phyloP scores from a whole-genome alignment of 2,113 vertebrate species.

The Hemichromis elongatus region DNA sequence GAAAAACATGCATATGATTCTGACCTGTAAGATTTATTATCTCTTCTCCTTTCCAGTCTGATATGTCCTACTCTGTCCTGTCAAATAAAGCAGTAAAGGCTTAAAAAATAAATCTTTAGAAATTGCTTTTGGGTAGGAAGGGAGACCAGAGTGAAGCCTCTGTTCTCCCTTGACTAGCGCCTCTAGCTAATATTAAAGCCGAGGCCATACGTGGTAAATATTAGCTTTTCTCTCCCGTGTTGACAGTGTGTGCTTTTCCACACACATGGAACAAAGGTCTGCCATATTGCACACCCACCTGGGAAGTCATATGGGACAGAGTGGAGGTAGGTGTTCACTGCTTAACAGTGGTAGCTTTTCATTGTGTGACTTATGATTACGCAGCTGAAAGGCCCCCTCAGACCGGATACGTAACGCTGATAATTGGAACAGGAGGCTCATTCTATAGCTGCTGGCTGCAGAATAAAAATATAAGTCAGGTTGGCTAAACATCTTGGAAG shows the following conservation, averaged over 20 bases:
- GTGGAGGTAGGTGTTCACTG: conserved; percentile 40
- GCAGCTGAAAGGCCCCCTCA: conserved; percentile 43
- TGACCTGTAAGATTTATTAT: not conserved
- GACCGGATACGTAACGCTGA: conserved; percentile 39
- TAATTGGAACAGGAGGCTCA: conserved; percentile 40
- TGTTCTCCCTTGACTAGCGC: conserved; percentile 52
- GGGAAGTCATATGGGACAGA: conserved; percentile 43
- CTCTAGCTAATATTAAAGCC: conserved; percentile 73
- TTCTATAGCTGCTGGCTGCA: conserved; percentile 16
- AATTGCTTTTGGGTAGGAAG: conserved; percentile 23
- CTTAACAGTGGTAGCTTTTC: conserved; percentile 53
- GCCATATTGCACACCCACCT: conserved; percentile 64
- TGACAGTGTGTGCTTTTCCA: conserved; percentile 77
- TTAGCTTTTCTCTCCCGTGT: conserved; percentile 75
- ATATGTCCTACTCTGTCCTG: not conserved
- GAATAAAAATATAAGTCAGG: too few species aligned
- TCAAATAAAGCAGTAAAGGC: conserved; percentile 9
- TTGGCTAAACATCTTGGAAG: too few species aligned
- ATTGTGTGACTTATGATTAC: conserved; percentile 59
- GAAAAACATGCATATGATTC: not conserved
- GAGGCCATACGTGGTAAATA: conserved; percentile 74
- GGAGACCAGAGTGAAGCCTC: conserved; percentile 39
- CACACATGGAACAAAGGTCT: conserved; percentile 74
- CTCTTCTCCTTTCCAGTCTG: not conserved
- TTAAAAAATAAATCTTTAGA: conserved; percentile 8